These are phyloP conservation scores for Scaptomyza flava DNA, from an alignment of 2,888 invertebrate species.

Conservation along the genomic window DNA sequence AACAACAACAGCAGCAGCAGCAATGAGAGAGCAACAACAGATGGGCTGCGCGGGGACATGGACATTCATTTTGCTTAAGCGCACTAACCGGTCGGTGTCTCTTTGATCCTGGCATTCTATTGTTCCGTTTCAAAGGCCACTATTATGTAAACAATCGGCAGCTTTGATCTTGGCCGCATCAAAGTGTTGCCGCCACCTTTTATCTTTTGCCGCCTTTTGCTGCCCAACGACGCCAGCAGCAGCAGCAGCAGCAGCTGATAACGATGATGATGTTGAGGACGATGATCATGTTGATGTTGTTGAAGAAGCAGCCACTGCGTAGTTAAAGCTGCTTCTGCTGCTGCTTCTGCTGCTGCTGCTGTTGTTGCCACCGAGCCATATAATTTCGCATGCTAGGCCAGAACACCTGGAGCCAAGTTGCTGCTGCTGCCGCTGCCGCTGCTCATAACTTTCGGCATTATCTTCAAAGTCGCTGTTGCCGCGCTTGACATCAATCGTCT, in stretches of 20 bases:
- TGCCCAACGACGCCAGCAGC: slow-evolving; percentile 65
- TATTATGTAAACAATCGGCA: slow-evolving; percentile 89
- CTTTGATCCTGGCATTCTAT: slow-evolving; percentile 85
- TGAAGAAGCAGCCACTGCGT: slow-evolving; percentile 64
- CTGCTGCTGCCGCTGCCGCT: slow-evolving; percentile 41
- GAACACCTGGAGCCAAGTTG: slow-evolving; percentile 64
- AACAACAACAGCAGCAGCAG: slow-evolving; percentile 24
- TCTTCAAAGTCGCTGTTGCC: slow-evolving; percentile 72
- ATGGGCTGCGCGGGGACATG: slow-evolving; percentile 45
- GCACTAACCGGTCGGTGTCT: slow-evolving; percentile 78
- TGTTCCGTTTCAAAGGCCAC: slow-evolving; percentile 87
- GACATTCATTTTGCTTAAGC: slow-evolving; percentile 78
- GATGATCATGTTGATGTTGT: slow-evolving; percentile 34
- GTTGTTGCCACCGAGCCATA: slow-evolving; percentile 63
- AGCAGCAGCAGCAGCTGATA: slow-evolving; percentile 43
- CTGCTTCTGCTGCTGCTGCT: slow-evolving; percentile 24
- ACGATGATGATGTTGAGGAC: slow-evolving; percentile 34
- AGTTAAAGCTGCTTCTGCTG: slow-evolving; percentile 61
- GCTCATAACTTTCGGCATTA: slow-evolving; percentile 76
- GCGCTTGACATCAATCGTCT: slow-evolving; percentile 75
- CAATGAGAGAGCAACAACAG: slow-evolving; percentile 24
- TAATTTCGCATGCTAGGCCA: slow-evolving; percentile 75
- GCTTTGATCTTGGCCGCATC: slow-evolving; percentile 87
- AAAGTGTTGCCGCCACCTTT: slow-evolving; percentile 81
- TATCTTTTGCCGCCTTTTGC: slow-evolving; percentile 67